Conservation (phyloP, 1,140 invertebrate genomes). For the Heliconius hermathena region DNA sequence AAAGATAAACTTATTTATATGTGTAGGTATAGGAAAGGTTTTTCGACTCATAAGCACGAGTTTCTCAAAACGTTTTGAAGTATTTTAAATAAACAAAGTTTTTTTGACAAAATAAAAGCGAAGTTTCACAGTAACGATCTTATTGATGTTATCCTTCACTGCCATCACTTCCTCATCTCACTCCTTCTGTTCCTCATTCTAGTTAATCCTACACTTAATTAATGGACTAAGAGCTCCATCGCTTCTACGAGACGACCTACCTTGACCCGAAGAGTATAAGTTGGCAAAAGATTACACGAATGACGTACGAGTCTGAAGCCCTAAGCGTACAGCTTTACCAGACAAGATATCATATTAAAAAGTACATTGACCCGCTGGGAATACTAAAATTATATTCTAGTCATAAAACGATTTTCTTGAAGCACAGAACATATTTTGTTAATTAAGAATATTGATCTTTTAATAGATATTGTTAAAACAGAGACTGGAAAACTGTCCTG, state of each 20-base stretch:
- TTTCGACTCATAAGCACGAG: too few relatives aligned
- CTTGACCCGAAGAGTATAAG: constrained; percentile 29
- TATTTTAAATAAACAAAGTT: too few relatives aligned
- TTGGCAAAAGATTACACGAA: constrained; percentile 32
- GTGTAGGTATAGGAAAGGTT: too few relatives aligned
- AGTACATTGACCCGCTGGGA: constrained; percentile 20
- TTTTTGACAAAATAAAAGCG: too few relatives aligned
- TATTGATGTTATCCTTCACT: too few relatives aligned
- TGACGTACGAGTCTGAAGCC: constrained; percentile 33
- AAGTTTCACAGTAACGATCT: too few relatives aligned
- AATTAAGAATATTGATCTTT: constrained; percentile 5
- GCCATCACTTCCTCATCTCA: too few relatives aligned
- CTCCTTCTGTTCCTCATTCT: neutral
- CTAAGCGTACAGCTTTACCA: constrained; percentile 27
- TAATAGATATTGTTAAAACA: constrained; percentile 1
- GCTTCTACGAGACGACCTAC: constrained; percentile 18
- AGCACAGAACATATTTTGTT: neutral
- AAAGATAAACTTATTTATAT: too few relatives aligned
- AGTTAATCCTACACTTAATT: constrained; percentile 10
- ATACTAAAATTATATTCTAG: constrained; percentile 12
- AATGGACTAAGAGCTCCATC: neutral
- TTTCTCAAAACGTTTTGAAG: too few relatives aligned
- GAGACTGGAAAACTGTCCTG: constrained; percentile 1
- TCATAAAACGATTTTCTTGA: neutral
- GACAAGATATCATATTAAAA: constrained; percentile 32